Evolutionary conservation across 2,888 invertebrate genomes (phyloP).

Genomic region (Siphlonurus alternatus): DNA sequence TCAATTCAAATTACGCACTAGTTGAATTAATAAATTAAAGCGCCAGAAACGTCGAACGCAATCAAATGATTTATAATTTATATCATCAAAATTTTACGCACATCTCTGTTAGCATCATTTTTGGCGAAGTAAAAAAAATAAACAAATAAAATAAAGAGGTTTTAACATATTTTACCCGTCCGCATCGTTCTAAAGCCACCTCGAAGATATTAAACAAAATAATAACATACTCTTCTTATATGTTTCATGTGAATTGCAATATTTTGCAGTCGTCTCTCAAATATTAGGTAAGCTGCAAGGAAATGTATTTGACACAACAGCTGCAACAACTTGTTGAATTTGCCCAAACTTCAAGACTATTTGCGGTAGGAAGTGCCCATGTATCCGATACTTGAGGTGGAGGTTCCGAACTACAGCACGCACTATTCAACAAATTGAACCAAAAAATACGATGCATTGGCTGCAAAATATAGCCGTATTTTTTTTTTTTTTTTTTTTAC

Average conservation of each 20-base stretch:
- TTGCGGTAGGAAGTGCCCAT: neutral
- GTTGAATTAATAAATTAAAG: no score
- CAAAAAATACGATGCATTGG: neutral
- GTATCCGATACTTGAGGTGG: neutral
- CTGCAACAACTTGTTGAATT: constrained; percentile 2
- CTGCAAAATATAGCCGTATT: no score
- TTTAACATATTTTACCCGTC: no score
- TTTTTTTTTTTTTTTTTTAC: no score
- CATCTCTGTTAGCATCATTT: no score
- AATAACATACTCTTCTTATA: neutral
- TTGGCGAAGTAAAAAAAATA: no score
- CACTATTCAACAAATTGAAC: neutral
- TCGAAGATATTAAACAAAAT: neutral
- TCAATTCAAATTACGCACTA: no score
- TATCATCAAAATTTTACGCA: no score
- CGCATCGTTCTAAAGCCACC: no score
- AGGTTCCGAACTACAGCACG: neutral
- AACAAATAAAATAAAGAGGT: no score
- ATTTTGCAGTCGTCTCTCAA: neutral
- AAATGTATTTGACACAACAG: neutral
- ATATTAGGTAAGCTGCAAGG: neutral
- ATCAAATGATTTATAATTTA: no score
- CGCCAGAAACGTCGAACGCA: no score
- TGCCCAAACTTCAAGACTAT: neutral
- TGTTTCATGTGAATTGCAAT: neutral